Evolutionary conservation across 2,797 vertebrate genomes (phyloP), one percentile per base, ranked within the genome.

Genomic region (Bradypus variegatus): DNA sequence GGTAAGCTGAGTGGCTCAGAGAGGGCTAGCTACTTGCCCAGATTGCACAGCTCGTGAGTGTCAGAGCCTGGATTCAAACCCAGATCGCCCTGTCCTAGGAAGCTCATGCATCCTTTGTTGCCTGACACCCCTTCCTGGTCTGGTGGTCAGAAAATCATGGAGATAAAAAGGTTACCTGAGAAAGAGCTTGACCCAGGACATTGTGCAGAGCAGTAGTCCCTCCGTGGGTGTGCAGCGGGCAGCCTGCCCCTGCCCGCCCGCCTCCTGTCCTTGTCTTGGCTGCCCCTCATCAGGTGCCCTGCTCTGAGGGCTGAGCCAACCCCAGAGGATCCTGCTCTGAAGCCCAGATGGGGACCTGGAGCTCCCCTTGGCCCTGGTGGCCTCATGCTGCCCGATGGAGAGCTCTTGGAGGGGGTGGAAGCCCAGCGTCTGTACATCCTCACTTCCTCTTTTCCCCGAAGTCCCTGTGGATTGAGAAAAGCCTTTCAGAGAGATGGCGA

Each of bases 1-100:
- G 45, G 69, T 45, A 60, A 85, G 91, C 91, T 6, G 85, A 94
- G 77, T n/a, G 13, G 10, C 60, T 75, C 84, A 19, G 27, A 16
- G 21, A 72, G 18, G 45, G 9, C 16, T 55, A 33, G 21, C 36
- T 9, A 33, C 50, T 78, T 73, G 69, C 45, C 41, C 55, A 23
- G 45, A 19, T 36, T 18, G 29, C 48, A 48, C 10, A 50, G 88
- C 27, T 2, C 3, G 8, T 41, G 14, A 67, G 41, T 23, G 33
- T 86, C 62, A 33, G 55, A 23, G 15, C 15, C 81, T 53, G 41
- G 41, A 36, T 78, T 78, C 29, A 38, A 70, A 55, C 29, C 76
- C 73, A 36, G 65, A 18, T 33, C 50, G 1, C 29, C 15, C 11
- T 25, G 58, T 4, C 82, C 50, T 76, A 1, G 19, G 1, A 21